Percentiles rank a stretch among this genome's conserved stretches.
phyloP scores from a whole-genome alignment of 2,797 vertebrate genomes.

The Lacerta agilis region DNA sequence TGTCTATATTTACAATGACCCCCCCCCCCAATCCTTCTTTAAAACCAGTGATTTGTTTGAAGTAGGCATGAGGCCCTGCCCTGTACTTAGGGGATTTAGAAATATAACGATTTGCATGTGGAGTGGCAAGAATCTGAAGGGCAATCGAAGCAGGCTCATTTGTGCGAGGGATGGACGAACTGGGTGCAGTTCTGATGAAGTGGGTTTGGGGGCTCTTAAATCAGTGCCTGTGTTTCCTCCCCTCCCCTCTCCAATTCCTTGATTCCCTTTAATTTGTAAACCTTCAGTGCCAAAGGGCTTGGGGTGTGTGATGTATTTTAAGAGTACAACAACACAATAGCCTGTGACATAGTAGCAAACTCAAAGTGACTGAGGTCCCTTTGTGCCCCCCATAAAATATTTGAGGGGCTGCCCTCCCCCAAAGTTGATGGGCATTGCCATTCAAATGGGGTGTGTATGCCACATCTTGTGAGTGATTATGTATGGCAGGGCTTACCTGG shows the following conservation, averaged over 20 bases:
- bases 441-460: too few relatives aligned
- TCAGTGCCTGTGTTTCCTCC: neutral
- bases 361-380: too few relatives aligned
- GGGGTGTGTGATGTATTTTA: neutral
- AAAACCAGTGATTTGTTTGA: conserved; percentile 8
- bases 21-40: neutral
- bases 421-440: too few relatives aligned
- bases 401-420: too few relatives aligned
- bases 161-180: neutral
- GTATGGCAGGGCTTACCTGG: too few relatives aligned
- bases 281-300: neutral
- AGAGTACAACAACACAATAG: neutral
- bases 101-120: neutral
- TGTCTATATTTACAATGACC: conserved; percentile 9
- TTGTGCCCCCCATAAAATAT: too few relatives aligned
- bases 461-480: too few relatives aligned
- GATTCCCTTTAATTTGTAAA: neutral
- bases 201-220: neutral
- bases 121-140: neutral
- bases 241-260: neutral
- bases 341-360: neutral
- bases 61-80: neutral
- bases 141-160: neutral
- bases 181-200: fast-evolving
- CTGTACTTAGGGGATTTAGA: conserved; percentile 2